Conservation (phyloP, 1,140 invertebrate genomes). For the Nephotettix cincticeps region DNA sequence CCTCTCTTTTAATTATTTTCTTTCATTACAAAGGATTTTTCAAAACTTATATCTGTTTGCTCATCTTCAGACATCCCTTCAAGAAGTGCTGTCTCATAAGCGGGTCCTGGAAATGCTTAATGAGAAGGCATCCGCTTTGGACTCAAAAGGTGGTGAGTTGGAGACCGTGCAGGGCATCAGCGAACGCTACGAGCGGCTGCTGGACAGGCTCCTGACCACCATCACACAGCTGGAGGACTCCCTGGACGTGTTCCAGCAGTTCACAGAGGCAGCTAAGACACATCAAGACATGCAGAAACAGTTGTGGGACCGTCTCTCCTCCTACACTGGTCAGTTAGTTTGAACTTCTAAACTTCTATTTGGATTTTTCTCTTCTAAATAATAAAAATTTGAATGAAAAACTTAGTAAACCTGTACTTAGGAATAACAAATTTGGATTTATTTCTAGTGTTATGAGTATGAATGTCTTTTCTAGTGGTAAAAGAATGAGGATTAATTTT, state of each 20-base stretch:
- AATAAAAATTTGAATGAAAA: too few relatives aligned
- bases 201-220: conserved; percentile 57
- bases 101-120: conserved; percentile 84
- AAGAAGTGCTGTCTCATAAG: conserved; percentile 89
- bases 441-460: too few relatives aligned
- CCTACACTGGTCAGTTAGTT: conserved; percentile 55
- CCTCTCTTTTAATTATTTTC: too few relatives aligned
- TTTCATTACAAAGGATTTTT: too few relatives aligned
- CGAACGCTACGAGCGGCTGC: conserved; percentile 70
- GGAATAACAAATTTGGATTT: too few relatives aligned
- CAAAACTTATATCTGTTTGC: conserved; percentile 1
- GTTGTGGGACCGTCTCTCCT: conserved; percentile 77
- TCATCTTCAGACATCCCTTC: conserved; percentile 62
- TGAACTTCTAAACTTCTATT: too few relatives aligned
- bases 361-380: too few relatives aligned
- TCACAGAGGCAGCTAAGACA: conserved; percentile 79
- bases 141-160: conserved; percentile 54
- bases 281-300: conserved; percentile 87
- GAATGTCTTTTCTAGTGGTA: too few relatives aligned
- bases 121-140: conserved; percentile 78
- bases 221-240: conserved; percentile 72
- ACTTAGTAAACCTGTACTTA: too few relatives aligned
- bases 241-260: conserved; percentile 77
- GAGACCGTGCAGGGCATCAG: conserved; percentile 62
- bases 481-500: too few relatives aligned